Percentiles rank a stretch among this genome's conserved stretches.
Conservation (phyloP, 2,113 vertebrate genomes). For the Anarhynchus alexandrinus region DNA sequence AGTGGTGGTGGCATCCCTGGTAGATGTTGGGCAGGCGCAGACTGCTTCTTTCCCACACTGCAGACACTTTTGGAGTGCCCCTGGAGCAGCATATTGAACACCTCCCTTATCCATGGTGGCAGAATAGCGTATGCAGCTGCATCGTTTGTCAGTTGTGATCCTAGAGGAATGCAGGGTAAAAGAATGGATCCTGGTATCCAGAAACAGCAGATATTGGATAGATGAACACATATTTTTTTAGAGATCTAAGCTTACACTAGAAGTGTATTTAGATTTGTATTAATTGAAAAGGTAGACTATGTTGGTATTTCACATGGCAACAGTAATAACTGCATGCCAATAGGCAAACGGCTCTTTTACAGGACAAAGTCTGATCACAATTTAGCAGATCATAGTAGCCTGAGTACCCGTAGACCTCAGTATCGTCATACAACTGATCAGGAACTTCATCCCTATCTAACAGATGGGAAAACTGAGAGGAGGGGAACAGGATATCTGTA, state of each 20-base stretch:
- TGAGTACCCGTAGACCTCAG: neutral
- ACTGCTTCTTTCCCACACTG: neutral
- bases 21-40: accelerated
- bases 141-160: neutral
- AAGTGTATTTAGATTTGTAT: neutral
- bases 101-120: neutral
- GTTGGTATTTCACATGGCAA: neutral
- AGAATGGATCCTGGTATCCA: neutral
- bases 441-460: neutral
- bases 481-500: neutral
- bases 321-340: neutral
- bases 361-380: neutral
- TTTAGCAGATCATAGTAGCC: neutral
- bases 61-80: neutral
- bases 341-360: neutral
- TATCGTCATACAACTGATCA: neutral
- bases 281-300: neutral
- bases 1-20: neutral
- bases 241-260: neutral
- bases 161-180: neutral
- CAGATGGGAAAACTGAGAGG: neutral
- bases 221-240: neutral
- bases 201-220: neutral
- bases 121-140: neutral
- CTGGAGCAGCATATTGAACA: neutral